These are phyloP conservation scores for Calliscelio sp. DNA, from an alignment of 2,888 invertebrate species.

Conservation along the genomic window DNA sequence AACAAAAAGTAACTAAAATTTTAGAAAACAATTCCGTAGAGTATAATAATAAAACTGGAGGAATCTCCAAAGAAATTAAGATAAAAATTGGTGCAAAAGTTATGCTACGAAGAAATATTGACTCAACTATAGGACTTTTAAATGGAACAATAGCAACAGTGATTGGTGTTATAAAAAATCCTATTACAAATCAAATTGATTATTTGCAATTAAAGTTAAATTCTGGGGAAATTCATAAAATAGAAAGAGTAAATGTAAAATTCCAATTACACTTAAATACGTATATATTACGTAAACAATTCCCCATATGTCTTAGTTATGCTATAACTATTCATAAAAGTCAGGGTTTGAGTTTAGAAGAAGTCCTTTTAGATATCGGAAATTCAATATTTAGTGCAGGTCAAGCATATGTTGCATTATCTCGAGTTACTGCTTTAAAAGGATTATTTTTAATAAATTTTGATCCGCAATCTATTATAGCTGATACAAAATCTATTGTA, in stretches of 20 bases:
- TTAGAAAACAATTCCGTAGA: conserved; percentile 11
- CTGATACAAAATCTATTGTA: neutral
- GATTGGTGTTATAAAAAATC: neutral
- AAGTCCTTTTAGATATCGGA: neutral
- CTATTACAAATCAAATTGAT: conserved; percentile 51
- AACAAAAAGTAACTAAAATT: conserved; percentile 4
- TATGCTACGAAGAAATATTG: conserved; percentile 78
- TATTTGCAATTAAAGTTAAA: conserved; percentile 62
- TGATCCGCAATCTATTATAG: conserved; percentile 59
- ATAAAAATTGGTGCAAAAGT: conserved; percentile 53
- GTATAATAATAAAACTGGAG: neutral
- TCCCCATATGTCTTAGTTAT: conserved; percentile 75
- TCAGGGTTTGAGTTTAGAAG: neutral
- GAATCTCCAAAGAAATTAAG: conserved; percentile 24
- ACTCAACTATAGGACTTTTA: conserved; percentile 35
- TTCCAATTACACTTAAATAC: neutral
- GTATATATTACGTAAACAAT: conserved; percentile 72
- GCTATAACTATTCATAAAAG: conserved; percentile 75
- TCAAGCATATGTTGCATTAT: conserved; percentile 10
- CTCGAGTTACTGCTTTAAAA: neutral
- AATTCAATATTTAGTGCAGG: neutral
- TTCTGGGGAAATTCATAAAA: conserved; percentile 57
- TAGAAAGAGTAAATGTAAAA: conserved; percentile 73
- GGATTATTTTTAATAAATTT: neutral
- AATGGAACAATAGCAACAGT: conserved; percentile 26